Base-by-base conservation (phyloP, 1,140 invertebrate species). In the Aricia agestis region DNA sequence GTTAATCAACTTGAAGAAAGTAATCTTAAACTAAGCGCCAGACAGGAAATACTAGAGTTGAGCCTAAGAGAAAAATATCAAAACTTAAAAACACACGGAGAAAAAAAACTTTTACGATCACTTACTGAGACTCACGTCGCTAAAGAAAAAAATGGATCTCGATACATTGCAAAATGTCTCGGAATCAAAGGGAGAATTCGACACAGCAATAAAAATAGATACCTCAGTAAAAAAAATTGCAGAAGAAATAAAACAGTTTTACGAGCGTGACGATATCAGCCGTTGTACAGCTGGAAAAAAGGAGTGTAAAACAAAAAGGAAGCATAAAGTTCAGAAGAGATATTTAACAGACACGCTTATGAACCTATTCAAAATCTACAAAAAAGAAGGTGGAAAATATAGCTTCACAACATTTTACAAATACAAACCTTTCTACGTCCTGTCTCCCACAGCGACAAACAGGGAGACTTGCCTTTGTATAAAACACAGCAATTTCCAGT, bases 361-460 rank as follows among this genome's bases (percentile, higher is more conserved):
- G 10, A 76, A 76, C 31, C 36, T 74, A 11, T 76, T 70, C 19
- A 6, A 73, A 52, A 71, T 61, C 1, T 78, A 75, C 45, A 76
- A 71, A 72, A 52, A 61, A 3, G 76, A 74, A 67, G 76, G 76
- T 7, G 76, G 73, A 1, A 69, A 58, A 63, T 42, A 32, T 66
- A 74, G 19, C 17, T 74, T 71, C 59, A 45, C 68, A 6, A 70
- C 72, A 19, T 77, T 77, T 67, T 68, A 25, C 13, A 71, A 63
- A 10, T 69, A 72, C 11, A 72, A 71, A n/a, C 76, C 76, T n/a
- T 75, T 68, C 68, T 73, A 77, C 42, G 67, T 77, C 1, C 1
- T 72, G 10, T 32, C 42, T 13, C 76, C 73, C 13, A 61, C 7
- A 15, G 10, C 52, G 0, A 1, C 1, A 13, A 15, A 31, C 7